These are phyloP conservation scores for Megastigmus dorsalis DNA, from an alignment of 2,888 invertebrate genomes.

Conservation along the genomic window DNA sequence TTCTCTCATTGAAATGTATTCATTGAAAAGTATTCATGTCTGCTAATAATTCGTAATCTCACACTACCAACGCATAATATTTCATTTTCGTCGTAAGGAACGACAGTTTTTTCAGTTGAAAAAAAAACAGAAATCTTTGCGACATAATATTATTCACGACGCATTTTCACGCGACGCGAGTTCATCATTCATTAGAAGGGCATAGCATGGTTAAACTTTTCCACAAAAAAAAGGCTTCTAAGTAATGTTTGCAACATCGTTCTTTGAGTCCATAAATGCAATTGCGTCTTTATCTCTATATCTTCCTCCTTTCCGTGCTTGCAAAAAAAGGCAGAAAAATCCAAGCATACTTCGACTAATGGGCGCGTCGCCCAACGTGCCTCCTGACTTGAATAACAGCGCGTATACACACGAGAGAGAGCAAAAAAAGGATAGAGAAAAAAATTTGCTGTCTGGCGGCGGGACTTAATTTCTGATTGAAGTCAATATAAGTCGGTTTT, in stretches of 20 bases:
- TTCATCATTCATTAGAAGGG: conserved; percentile 7
- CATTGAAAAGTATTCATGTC: no score
- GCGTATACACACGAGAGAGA: background rate
- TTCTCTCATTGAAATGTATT: no score
- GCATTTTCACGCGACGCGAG: conserved; percentile 19
- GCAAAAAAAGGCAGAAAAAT: conserved; percentile 4
- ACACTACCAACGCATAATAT: no score
- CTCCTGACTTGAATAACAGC: no score
- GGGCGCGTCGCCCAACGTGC: no score
- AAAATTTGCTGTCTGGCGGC: background rate
- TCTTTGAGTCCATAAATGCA: conserved; percentile 39
- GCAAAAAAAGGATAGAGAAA: background rate
- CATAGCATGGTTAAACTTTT: conserved; percentile 31
- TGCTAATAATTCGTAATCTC: no score
- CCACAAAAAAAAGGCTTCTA: conserved; percentile 4
- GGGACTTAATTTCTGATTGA: conserved; percentile 28
- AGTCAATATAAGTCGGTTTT: background rate
- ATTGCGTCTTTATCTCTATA: background rate
- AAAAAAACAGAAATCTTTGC: background rate
- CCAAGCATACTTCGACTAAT: background rate
- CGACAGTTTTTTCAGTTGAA: no score
- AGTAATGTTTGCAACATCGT: background rate
- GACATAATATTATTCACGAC: conserved; percentile 14
- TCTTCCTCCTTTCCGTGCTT: no score
- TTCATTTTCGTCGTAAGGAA: no score